These are phyloP conservation scores for Lagria hirta DNA, from an alignment of 2,888 invertebrate species.

Conservation along the genomic window DNA sequence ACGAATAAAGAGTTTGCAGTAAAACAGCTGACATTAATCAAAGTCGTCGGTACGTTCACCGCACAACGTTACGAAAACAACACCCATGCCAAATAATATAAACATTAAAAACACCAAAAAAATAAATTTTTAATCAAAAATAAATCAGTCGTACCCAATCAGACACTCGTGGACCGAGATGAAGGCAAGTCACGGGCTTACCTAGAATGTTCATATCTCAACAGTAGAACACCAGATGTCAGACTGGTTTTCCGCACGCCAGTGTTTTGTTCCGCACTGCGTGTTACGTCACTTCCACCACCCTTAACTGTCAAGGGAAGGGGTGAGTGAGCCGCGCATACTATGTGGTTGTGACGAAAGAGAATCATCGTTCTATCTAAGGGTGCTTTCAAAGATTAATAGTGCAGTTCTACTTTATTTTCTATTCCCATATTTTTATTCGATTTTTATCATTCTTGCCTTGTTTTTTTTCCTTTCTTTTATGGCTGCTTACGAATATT, in stretches of 20 bases:
- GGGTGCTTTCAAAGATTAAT: conserved; percentile 32
- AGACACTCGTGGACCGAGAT: conserved; percentile 38
- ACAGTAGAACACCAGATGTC: conserved; percentile 55
- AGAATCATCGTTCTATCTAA: too few relatives aligned
- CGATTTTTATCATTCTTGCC: conserved; percentile 43
- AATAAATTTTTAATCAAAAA: conserved; percentile 41
- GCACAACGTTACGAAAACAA: conserved; percentile 2
- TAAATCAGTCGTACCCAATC: conserved; percentile 49
- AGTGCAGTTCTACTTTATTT: conserved; percentile 26
- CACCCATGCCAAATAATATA: conserved; percentile 31
- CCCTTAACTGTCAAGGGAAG: conserved; percentile 18
- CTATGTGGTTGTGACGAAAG: too few relatives aligned
- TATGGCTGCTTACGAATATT: too few relatives aligned
- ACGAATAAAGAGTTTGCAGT: conserved; percentile 8
- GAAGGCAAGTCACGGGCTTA: conserved; percentile 48
- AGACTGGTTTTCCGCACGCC: conserved; percentile 50
- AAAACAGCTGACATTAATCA: neutral
- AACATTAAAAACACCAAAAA: conserved; percentile 40
- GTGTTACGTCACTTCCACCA: conserved; percentile 51
- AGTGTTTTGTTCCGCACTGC: conserved; percentile 55
- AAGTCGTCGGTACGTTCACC: neutral
- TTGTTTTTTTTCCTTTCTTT: too few relatives aligned
- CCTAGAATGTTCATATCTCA: conserved; percentile 57
- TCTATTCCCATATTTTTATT: conserved; percentile 42
- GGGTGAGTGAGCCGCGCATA: neutral